A percentile compares a stretch with the other conserved stretches of the same genome.
Evolutionary conservation across 2,888 invertebrate genomes (phyloP).

Genomic region (Epirrhoe alternata): DNA sequence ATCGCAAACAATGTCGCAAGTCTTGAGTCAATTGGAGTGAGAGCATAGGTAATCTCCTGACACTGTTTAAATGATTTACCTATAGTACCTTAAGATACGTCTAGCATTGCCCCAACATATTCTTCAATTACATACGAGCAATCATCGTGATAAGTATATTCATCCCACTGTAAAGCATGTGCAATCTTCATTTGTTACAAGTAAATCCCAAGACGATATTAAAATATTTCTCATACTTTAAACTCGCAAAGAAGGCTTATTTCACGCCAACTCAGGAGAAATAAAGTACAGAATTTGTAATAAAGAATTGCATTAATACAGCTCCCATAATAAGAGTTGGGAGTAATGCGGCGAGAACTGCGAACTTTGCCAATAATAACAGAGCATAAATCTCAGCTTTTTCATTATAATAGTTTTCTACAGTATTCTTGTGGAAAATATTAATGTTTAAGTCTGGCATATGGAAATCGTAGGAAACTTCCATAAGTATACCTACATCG

Average conservation of each 20-base stretch:
- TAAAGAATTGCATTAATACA: constrained; percentile 42
- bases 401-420: constrained; percentile 50
- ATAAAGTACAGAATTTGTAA: constrained; percentile 25
- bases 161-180: not conserved
- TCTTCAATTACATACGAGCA: too few relatives aligned
- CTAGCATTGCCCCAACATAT: too few relatives aligned
- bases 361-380: constrained; percentile 66
- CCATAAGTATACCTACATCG: not conserved
- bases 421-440: constrained; percentile 26
- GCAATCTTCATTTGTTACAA: not conserved
- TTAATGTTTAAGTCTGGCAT: constrained; percentile 7
- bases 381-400: constrained; percentile 58
- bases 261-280: constrained; percentile 10
- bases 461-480: not conserved
- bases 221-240: constrained; percentile 4
- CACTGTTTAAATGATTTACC: too few relatives aligned
- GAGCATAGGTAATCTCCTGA: too few relatives aligned
- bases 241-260: constrained; percentile 2
- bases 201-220: not conserved
- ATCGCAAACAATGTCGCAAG: too few relatives aligned
- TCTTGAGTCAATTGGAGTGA: too few relatives aligned
- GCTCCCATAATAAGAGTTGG: constrained; percentile 35
- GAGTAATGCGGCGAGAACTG: constrained; percentile 38
- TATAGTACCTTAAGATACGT: too few relatives aligned
- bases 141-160: too few relatives aligned